A percentile compares a stretch with the other conserved stretches of the same genome.
phyloP scores from a whole-genome alignment of 1,140 invertebrate species.

The Hypothenemus hampei region DNA sequence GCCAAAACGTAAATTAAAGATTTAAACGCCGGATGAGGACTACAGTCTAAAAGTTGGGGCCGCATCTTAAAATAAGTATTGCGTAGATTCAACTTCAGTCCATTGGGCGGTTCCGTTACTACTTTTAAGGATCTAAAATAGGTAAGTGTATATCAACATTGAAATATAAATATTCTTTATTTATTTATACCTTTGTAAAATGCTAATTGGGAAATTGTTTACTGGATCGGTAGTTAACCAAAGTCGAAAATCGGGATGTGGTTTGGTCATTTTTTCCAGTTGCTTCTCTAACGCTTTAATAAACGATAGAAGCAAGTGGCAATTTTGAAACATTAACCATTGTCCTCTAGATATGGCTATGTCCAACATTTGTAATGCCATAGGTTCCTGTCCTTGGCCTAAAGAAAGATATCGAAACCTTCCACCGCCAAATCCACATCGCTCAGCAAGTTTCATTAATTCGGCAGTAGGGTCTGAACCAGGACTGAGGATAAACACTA shows the following conservation, averaged over 20 bases:
- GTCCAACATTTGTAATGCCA: conserved; percentile 67
- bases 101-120: conserved; percentile 65
- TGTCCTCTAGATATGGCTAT: conserved; percentile 69
- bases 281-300: conserved; percentile 74
- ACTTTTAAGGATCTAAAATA: conserved; percentile 56
- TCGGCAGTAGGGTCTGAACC: conserved; percentile 84
- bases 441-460: conserved; percentile 80
- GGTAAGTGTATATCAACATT: too few species aligned
- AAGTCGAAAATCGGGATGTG: conserved; percentile 84
- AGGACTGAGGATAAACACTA: conserved; percentile 83
- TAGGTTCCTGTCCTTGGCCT: conserved; percentile 84
- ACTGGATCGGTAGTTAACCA: conserved; percentile 89
- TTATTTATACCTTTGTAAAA: conserved; percentile 65
- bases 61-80: conserved; percentile 84
- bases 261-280: conserved; percentile 69
- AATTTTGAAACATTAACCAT: conserved; percentile 89
- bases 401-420: conserved; percentile 80
- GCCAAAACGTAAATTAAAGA: conserved; percentile 77
- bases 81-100: conserved; percentile 81
- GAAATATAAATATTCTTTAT: too few species aligned
- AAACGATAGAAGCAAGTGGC: conserved; percentile 78
- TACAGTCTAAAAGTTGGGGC: conserved; percentile 62
- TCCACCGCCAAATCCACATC: conserved; percentile 60
- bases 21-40: conserved; percentile 67
- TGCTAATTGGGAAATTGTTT: conserved; percentile 79